Base-by-base conservation (phyloP, 2,113 vertebrate species). In the Chinchilla lanigera region DNA sequence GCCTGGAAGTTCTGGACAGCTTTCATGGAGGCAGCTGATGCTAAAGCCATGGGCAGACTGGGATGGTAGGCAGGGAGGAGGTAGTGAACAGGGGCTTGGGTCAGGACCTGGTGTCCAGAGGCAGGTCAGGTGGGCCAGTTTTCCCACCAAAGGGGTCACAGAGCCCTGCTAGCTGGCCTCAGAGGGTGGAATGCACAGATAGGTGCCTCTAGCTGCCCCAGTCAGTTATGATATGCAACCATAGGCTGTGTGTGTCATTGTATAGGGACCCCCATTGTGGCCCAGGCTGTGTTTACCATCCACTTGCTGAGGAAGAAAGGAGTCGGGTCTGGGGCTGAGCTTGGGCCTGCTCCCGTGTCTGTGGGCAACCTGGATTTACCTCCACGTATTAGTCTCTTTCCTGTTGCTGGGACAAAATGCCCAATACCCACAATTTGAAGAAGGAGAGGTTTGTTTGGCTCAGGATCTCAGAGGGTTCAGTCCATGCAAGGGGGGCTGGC, bases 111-210 rank as follows among this genome's bases (percentile, higher is more conserved):
- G 3, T 94, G 91, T 73, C 96, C 94, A 69, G 94, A 98, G 98
- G 98, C 0, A 84, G 90, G n/a, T 98, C 96, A 0, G 96, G 56
- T 0, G 91, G 96, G 0, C 9, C 35, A 0, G 33, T 1, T 0
- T 98, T 93, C 5, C 95, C 97, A 65, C 99, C 98, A 93, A 98
- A 99, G 97, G 99, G 98, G 33, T 98, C 99, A 33, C 98, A 99
- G 52, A 99, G 97, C 54, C 99, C 98, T 1, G 98, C 97, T 94
- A 98, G 97, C 50, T 86, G 98, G 73, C 77, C 89, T 60, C 93
- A 84, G 88, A 98, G 99, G 33, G 92, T 97, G 7, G 98, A 98
- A 16, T 98, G 98, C n/a, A 99, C 90, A 0, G 94, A 93, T 20
- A 99, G 95, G 85, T 97, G 88, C 44, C 98, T 96, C 44, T 98